Evolutionary conservation across 1,140 invertebrate species (phyloP).

Genomic region (Samia ricini): DNA sequence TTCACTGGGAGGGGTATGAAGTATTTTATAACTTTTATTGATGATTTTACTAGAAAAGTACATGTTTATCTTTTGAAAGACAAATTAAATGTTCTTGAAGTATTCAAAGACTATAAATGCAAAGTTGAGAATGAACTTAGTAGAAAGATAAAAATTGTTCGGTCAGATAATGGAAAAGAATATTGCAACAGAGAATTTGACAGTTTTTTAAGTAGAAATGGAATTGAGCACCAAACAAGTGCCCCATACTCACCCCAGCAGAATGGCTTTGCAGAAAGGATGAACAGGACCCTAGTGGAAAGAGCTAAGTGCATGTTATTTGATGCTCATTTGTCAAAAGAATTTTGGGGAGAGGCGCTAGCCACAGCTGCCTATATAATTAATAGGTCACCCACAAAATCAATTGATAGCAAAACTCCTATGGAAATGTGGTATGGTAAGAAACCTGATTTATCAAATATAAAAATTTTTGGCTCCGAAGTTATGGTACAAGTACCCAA

Average conservation of each 20-base stretch:
- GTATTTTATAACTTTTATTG: constrained; percentile 28
- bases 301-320: constrained; percentile 28
- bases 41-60: constrained; percentile 22
- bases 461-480: constrained; percentile 29
- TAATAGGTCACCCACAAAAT: constrained; percentile 24
- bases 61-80: constrained; percentile 28
- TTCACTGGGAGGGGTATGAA: constrained; percentile 30
- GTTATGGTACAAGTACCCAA: constrained; percentile 33
- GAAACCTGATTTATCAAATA: constrained; percentile 26
- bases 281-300: constrained; percentile 29
- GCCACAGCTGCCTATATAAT: constrained; percentile 27
- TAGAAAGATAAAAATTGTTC: constrained; percentile 24
- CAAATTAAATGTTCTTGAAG: constrained; percentile 21
- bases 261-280: constrained; percentile 28
- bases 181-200: constrained; percentile 28
- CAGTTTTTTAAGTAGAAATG: constrained; percentile 20
- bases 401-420: constrained; percentile 22
- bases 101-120: constrained; percentile 26
- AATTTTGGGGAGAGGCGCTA: constrained; percentile 23
- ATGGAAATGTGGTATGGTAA: constrained; percentile 26
- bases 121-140: constrained; percentile 29
- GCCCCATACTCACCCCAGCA: constrained; percentile 28
- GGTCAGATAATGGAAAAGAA: constrained; percentile 28
- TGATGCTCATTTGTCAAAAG: constrained; percentile 21
- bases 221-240: constrained; percentile 28